phyloP scores from a whole-genome alignment of 2,797 vertebrate genomes.

The Odontamblyopus lacepedii region DNA sequence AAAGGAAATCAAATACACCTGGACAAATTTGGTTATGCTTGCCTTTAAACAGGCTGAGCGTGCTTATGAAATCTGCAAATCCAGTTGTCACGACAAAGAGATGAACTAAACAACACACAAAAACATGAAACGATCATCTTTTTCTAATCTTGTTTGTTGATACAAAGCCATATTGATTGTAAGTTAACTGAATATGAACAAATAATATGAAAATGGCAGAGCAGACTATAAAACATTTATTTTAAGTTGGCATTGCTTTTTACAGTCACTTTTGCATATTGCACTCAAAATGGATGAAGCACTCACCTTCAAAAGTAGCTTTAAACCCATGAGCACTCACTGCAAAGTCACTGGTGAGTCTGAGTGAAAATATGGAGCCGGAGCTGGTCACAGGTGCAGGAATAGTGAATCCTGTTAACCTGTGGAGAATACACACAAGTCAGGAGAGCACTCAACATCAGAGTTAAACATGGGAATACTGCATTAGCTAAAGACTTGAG shows the following conservation, averaged over 20 bases:
- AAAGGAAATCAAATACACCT: constrained; percentile 46
- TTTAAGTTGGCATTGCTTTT: neutral
- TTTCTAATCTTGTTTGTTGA: neutral
- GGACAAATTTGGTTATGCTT: neutral
- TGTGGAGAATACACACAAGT: constrained; percentile 62
- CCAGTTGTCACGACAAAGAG: neutral
- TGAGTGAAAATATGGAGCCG: constrained; percentile 95
- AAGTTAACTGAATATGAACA: neutral
- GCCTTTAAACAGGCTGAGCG: neutral
- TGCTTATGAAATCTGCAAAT: neutral
- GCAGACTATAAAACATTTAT: neutral
- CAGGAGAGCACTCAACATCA: neutral
- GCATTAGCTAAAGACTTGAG: neutral
- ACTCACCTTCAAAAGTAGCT: constrained; percentile 98
- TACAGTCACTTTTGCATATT: constrained; percentile 3
- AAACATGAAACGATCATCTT: neutral
- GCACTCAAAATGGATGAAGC: constrained; percentile 10
- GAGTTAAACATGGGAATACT: neutral
- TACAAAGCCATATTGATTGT: neutral
- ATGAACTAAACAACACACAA: neutral
- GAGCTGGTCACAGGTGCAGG: constrained; percentile 96
- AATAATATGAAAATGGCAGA: neutral
- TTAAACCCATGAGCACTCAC: constrained; percentile 99
- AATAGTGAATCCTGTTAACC: constrained; percentile 98
- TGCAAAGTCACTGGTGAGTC: constrained; percentile 98